Evolutionary conservation across 2,888 invertebrate species (phyloP), one percentile per base, ranked within the genome.

Genomic region (Mallateleia sp.): DNA sequence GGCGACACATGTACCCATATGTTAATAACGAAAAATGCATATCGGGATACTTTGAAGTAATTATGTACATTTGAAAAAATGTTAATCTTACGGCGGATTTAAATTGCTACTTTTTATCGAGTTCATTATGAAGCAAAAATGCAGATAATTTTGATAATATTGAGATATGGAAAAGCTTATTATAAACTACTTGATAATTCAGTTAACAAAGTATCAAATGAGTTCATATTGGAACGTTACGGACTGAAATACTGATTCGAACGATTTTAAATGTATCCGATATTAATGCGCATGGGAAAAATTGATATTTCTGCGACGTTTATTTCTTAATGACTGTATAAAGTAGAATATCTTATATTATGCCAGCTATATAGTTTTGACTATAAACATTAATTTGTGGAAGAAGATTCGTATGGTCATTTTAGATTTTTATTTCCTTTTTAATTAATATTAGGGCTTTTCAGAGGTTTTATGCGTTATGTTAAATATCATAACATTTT

Each of bases 191-290:
- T 64, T 71, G 84, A 66, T 72, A 84, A 78, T 84, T 64, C 60
- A 75, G 72, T 84, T 72, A 84, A 78, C 72, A 58, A 78, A 72
- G 56, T 84, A 77, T 52, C 28, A 15, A 78, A 72, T 58, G 77
- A 58, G 64, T 56, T 50, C 54, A 56, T 82, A 77, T 54, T 47
- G 42, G 50, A 56, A 25, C 58, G 28, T 56, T 72, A 72, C 8
- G 25, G 20, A 67, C 58, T 50, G 25, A 74, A 74, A 58, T 81
- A 74, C 28, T 50, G 82, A 75, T 75, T 82, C 42, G 50, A 60
- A 14, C 67, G 67, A 75, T 32, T 60, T 75, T 52, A 52, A 69
- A 58, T 52, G 82, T 47, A 64, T 71, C 34, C 22, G 20, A 80
- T 75, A 52, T 58, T 67, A 67, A 82, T 42, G 66, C 22, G 60